Percentiles rank a stretch among this genome's conserved stretches.
These are phyloP conservation scores for Lipotes vexillifer DNA, from an alignment of 2,113 vertebrate species.

Conservation along the genomic window DNA sequence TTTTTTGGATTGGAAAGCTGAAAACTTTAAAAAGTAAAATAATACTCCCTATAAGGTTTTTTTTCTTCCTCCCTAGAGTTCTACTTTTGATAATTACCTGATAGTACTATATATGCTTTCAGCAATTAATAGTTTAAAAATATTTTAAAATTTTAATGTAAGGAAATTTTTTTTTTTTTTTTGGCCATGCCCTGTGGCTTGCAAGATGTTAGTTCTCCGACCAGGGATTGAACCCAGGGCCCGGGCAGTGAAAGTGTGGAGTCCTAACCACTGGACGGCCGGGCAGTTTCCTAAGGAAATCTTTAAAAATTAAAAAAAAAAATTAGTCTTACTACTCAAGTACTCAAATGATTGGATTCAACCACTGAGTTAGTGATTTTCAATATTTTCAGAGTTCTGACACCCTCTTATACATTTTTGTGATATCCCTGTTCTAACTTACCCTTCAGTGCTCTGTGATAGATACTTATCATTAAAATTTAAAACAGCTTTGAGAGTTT, in stretches of 20 bases:
- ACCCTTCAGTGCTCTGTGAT: background rate
- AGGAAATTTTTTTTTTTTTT: background rate
- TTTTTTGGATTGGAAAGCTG: background rate
- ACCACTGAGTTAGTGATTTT: conserved; percentile 4
- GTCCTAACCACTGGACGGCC: background rate
- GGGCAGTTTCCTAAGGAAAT: background rate
- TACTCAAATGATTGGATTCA: background rate
- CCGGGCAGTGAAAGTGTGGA: background rate
- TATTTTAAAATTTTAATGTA: conserved; percentile 6
- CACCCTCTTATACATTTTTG: background rate
- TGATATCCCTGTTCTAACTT: background rate
- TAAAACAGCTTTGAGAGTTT: background rate
- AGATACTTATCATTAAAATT: background rate
- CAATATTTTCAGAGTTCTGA: background rate
- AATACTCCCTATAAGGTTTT: background rate
- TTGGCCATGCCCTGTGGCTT: background rate
- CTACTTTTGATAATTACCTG: background rate
- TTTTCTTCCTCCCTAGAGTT: background rate
- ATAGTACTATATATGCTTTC: background rate
- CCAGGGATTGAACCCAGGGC: background rate
- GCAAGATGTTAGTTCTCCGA: background rate
- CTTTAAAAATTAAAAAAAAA: background rate
- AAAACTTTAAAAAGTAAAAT: background rate
- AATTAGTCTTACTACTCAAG: background rate
- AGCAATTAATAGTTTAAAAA: background rate